Conservation (phyloP, 2,888 invertebrate genomes). For the Phortica okadai region DNA sequence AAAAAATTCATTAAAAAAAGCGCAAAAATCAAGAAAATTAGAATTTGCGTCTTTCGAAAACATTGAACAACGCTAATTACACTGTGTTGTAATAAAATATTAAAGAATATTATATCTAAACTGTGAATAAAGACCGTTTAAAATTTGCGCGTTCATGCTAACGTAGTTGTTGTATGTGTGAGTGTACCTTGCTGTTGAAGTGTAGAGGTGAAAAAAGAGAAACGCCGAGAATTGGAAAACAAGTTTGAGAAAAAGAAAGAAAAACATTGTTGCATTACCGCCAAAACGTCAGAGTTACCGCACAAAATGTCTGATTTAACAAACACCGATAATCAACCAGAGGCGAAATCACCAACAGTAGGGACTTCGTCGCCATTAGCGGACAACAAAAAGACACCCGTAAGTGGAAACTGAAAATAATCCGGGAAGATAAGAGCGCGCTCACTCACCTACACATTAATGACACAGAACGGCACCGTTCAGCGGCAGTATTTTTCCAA, state of each 20-base stretch:
- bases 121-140: slow-evolving; percentile 46
- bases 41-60: not conserved
- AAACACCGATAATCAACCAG: slow-evolving; percentile 55
- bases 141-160: slow-evolving; percentile 65
- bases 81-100: not conserved
- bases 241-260: slow-evolving; percentile 41
- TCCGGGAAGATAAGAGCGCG: slow-evolving; percentile 61
- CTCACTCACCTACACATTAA: slow-evolving; percentile 37
- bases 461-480: slow-evolving; percentile 25
- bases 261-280: slow-evolving; percentile 26
- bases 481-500: slow-evolving; percentile 55
- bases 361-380: slow-evolving; percentile 41
- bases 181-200: slow-evolving; percentile 53
- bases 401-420: slow-evolving; percentile 55
- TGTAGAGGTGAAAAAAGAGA: slow-evolving; percentile 43
- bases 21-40: not conserved
- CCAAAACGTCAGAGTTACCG: slow-evolving; percentile 31
- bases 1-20: slow-evolving; percentile 6
- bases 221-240: slow-evolving; percentile 51
- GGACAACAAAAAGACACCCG: slow-evolving; percentile 70
- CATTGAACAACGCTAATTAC: not conserved
- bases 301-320: slow-evolving; percentile 66
- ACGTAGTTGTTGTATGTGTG: slow-evolving; percentile 47
- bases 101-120: slow-evolving; percentile 35
- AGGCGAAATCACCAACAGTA: slow-evolving; percentile 42